Conservation (phyloP, 1,140 invertebrate species). For the Elymnias hypermnestra region DNA sequence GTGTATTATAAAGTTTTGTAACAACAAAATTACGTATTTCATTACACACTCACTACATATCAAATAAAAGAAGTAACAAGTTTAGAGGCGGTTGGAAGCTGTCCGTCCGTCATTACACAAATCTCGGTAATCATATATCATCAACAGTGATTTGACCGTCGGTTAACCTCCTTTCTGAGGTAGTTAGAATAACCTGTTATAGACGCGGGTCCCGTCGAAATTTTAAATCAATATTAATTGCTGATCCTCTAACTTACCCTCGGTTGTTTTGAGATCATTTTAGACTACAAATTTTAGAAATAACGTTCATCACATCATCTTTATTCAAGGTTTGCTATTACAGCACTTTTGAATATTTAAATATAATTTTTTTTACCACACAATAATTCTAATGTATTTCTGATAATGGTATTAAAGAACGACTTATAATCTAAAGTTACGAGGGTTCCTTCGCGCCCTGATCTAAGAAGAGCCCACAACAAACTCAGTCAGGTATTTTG, state of each 20-base stretch:
- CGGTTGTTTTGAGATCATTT: neutral
- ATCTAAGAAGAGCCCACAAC: no score
- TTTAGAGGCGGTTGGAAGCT: slow-evolving; percentile 46
- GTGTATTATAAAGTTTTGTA: neutral
- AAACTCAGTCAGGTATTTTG: no score
- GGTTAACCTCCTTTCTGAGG: slow-evolving; percentile 48
- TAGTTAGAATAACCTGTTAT: slow-evolving; percentile 24
- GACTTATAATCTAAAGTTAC: no score
- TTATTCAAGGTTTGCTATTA: no score
- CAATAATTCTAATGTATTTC: no score
- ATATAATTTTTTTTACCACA: no score
- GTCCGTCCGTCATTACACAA: slow-evolving; percentile 57
- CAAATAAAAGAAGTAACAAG: slow-evolving; percentile 34
- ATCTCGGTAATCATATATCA: slow-evolving; percentile 71
- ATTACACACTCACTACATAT: slow-evolving; percentile 27
- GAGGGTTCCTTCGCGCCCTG: no score
- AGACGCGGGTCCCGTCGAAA: slow-evolving; percentile 19
- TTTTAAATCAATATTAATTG: slow-evolving; percentile 12
- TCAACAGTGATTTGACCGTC: slow-evolving; percentile 59
- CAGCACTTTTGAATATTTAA: no score
- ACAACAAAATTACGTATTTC: slow-evolving; percentile 42
- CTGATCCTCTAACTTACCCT: neutral
- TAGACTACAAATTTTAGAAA: neutral
- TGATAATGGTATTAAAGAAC: no score
- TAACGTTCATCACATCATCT: no score